Evolutionary conservation across 2,888 invertebrate species (phyloP).

Genomic region (Cosmorhoe ocellata): DNA sequence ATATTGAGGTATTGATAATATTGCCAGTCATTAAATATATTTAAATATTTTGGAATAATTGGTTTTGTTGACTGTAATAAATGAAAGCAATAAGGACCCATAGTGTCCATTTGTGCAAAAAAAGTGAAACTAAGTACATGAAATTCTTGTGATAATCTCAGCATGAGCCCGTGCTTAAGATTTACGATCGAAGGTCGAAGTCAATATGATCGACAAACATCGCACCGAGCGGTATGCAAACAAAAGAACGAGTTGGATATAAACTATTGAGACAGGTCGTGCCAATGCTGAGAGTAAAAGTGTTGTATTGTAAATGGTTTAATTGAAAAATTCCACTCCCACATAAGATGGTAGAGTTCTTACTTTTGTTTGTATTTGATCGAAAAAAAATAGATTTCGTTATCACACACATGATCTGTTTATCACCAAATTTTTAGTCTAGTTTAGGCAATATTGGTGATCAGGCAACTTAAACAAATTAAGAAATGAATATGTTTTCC

Average conservation of each 20-base stretch:
- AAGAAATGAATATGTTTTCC: too few relatives aligned
- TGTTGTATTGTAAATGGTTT: constrained; percentile 32
- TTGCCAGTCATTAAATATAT: constrained; percentile 2
- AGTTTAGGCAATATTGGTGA: too few relatives aligned
- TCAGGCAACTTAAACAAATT: too few relatives aligned
- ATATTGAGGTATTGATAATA: neutral
- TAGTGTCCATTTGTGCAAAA: too few relatives aligned
- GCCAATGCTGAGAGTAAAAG: constrained; percentile 43
- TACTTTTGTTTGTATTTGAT: neutral
- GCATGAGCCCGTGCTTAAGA: constrained; percentile 2
- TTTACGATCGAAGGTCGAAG: constrained; percentile 5
- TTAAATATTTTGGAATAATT: too few relatives aligned
- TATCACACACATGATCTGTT: too few relatives aligned
- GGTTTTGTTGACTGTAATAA: too few relatives aligned
- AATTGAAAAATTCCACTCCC: constrained; percentile 31
- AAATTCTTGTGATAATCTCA: constrained; percentile 2
- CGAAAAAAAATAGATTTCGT: too few relatives aligned
- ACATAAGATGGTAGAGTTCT: neutral
- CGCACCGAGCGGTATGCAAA: constrained; percentile 39
- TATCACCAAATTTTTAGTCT: too few relatives aligned
- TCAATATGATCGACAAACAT: constrained; percentile 15
- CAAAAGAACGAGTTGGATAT: constrained; percentile 41
- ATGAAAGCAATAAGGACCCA: too few relatives aligned
- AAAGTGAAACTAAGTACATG: neutral
- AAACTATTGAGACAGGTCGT: constrained; percentile 39